Conservation (phyloP, 2,113 vertebrate genomes). For the Neolamprologus longior region DNA sequence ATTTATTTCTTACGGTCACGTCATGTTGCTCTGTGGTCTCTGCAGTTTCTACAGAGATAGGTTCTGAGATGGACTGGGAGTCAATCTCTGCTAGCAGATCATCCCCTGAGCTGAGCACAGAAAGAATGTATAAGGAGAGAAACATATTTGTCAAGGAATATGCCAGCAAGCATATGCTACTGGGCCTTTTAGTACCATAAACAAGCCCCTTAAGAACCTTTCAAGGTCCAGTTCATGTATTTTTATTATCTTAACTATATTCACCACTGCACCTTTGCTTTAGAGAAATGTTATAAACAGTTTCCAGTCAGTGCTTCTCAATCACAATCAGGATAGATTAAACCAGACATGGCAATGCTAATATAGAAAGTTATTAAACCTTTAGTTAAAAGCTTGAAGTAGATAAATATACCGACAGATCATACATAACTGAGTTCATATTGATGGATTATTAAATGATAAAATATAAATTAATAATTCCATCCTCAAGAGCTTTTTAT, state of each 20-base stretch:
- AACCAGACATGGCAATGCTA: neutral
- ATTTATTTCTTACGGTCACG: slow-evolving; percentile 44
- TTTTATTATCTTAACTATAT: neutral
- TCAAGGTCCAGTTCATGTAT: neutral
- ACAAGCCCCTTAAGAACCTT: neutral
- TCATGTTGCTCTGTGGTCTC: slow-evolving; percentile 54
- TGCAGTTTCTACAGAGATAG: slow-evolving; percentile 8
- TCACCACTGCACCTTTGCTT: neutral
- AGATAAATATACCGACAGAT: neutral
- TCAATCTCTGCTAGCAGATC: slow-evolving; percentile 61
- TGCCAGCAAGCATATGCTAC: neutral
- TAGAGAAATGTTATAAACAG: neutral
- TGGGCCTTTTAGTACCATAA: neutral
- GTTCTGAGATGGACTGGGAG: slow-evolving; percentile 28
- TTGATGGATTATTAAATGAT: neutral
- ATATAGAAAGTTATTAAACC: neutral
- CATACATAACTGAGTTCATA: neutral
- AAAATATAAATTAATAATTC: neutral
- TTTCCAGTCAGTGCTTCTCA: neutral
- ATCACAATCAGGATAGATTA: neutral
- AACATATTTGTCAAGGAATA: neutral
- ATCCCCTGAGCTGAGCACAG: slow-evolving; percentile 53
- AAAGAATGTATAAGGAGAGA: neutral
- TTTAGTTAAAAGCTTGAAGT: neutral
- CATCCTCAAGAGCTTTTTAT: neutral